These are phyloP conservation scores for Ictalurus punctatus DNA, from an alignment of 2,113 vertebrate species.

Conservation along the genomic window DNA sequence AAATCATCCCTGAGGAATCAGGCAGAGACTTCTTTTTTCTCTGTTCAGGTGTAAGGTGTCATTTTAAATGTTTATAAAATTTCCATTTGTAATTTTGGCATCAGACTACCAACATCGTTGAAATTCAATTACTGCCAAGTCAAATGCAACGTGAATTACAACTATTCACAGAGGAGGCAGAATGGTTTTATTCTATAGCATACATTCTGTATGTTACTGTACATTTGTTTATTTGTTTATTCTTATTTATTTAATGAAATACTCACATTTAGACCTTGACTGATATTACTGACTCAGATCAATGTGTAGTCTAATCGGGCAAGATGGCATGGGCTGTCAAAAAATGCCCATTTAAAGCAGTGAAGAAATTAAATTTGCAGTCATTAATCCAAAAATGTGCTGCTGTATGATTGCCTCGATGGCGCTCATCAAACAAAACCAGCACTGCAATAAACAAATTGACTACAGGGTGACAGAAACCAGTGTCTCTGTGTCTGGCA, in stretches of 20 bases:
- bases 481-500: not conserved
- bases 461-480: conserved; percentile 34
- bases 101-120: conserved; percentile 9
- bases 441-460: conserved; percentile 48
- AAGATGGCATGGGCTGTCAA: conserved; percentile 54
- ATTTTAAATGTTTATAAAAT: conserved; percentile 12
- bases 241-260: not conserved
- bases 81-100: not conserved
- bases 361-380: conserved; percentile 72
- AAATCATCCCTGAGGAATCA: conserved; percentile 61
- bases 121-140: conserved; percentile 43
- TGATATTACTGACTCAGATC: conserved; percentile 60
- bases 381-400: conserved; percentile 68
- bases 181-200: not conserved
- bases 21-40: conserved; percentile 6
- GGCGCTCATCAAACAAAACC: conserved; percentile 65
- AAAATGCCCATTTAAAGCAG: conserved; percentile 64
- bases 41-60: not conserved
- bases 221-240: conserved; percentile 37
- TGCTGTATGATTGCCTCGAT: conserved; percentile 62
- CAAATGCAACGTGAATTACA: conserved; percentile 31
- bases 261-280: conserved; percentile 37
- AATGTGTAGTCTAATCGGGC: conserved; percentile 53
- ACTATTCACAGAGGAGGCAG: not conserved
- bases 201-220: conserved; percentile 14